Evolutionary conservation across 2,797 vertebrate genomes (phyloP), one percentile per base, ranked within the genome.

Genomic region (Phataginus tricuspis): DNA sequence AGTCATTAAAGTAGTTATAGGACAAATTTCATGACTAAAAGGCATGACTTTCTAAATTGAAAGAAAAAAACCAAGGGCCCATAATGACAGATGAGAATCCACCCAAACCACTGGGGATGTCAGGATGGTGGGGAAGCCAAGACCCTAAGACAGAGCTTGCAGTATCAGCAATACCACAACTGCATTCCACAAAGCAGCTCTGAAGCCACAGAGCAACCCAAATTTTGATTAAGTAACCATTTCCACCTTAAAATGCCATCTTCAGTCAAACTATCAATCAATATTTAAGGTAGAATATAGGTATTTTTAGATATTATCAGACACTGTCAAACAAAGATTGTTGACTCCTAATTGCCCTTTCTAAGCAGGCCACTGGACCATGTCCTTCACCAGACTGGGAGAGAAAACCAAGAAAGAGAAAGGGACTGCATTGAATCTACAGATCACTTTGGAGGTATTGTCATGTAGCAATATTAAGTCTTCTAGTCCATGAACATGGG

Each of bases 171-270:
- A n/a, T 31, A 29, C 19, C 45, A 25, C 31, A 14, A 12, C 10
- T 59, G 15, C 27, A 39, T 0, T 27, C 16, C 34, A 19, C 42
- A 25, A 0, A 39, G 19, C 37, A 29, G 29, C 57, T 0, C 0
- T 5, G 34, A 51, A 49, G 3, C 19, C 16, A 27, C 13, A 77
- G 34, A 13, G 23, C 23, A 18, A 37, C 57, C 79, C 37, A 21
- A 10, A 15, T 21, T 18, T 69, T 5, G 1, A 9, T 18, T 45
- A 13, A n/a, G 71, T 14, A 34, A 51, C 13, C 14, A 63, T 34
- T 29, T 63, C 57, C n/a, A 4, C 19, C n/a, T 16, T 12, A 31
- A 71, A 8, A 13, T 5, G 1, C 55, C 68, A 53, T 18, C 27
- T 25, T 27, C 16, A 19, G 64, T 10, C 37, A 23, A 31, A 68